Conservation (phyloP, 2,888 invertebrate genomes). For the Dascillus cervinus region DNA sequence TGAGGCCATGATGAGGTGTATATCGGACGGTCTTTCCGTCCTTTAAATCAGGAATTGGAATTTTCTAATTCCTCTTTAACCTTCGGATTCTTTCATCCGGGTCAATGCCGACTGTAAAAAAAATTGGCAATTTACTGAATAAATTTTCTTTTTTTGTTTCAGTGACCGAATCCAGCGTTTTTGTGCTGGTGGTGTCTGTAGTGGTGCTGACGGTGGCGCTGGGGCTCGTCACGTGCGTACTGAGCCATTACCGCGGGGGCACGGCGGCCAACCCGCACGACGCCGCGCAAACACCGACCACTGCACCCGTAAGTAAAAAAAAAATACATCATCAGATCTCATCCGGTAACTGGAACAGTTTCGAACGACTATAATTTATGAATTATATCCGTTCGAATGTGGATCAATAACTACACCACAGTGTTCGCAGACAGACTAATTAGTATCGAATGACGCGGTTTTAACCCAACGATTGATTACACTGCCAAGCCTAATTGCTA, state of each 20-base stretch:
- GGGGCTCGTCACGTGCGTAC: conserved; percentile 47
- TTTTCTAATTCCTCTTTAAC: no score
- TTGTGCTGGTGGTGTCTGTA: conserved; percentile 35
- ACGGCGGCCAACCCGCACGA: conserved; percentile 36
- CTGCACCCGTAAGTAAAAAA: conserved; percentile 37
- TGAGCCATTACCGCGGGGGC: conserved; percentile 52
- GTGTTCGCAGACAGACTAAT: conserved; percentile 14
- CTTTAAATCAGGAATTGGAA: no score
- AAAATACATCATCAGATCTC: no score
- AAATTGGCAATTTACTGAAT: no score
- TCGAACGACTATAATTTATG: no score
- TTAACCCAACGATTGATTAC: conserved; percentile 13
- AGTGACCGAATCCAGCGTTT: conserved; percentile 32
- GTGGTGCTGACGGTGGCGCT: conserved; percentile 35
- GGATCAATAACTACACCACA: conserved; percentile 10
- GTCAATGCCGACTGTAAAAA: no score
- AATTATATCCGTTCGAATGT: no score
- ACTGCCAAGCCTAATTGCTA: conserved; percentile 18
- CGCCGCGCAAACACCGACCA: conserved; percentile 38
- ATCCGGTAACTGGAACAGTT: no score
- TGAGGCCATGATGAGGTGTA: no score
- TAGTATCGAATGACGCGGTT: conserved; percentile 12
- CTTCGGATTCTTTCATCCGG: no score
- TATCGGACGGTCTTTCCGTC: no score
- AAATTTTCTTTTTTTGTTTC: conserved; percentile 22